Evolutionary conservation across 1,140 invertebrate genomes (phyloP).

Genomic region (Lerema accius): DNA sequence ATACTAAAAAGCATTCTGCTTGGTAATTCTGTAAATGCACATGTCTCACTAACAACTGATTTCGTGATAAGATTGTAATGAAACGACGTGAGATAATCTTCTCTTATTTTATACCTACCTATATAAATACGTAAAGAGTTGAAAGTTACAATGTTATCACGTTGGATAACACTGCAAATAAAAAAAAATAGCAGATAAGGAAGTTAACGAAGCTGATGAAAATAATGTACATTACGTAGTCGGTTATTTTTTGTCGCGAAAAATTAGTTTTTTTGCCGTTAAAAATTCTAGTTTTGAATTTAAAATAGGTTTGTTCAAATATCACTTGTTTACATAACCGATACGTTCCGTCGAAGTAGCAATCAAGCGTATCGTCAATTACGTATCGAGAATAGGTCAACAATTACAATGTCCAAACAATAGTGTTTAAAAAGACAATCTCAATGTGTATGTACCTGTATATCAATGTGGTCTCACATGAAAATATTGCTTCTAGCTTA

Average conservation of each 20-base stretch:
- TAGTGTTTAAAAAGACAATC: slow-evolving; percentile 7
- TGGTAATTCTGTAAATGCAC: no score
- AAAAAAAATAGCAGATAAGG: not conserved
- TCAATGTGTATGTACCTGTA: not conserved
- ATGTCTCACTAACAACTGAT: no score
- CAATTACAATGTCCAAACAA: not conserved
- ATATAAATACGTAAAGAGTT: no score
- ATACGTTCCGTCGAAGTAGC: not conserved
- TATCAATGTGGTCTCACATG: not conserved
- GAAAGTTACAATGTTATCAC: not conserved
- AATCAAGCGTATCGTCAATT: slow-evolving; percentile 12
- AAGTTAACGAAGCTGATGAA: not conserved
- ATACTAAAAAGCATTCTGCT: no score
- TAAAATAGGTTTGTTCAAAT: not conserved
- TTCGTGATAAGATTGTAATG: no score
- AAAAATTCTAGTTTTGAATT: slow-evolving; percentile 1
- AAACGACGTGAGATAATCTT: no score
- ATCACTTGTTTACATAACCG: slow-evolving; percentile 9
- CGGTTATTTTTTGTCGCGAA: not conserved
- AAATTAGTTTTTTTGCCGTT: not conserved
- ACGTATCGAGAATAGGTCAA: slow-evolving; percentile 24
- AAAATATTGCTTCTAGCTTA: not conserved
- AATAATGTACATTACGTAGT: not conserved
- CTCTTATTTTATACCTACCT: no score
- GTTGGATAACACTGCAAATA: not conserved